Base-by-base conservation (phyloP, 2,113 vertebrate genomes). In the Gallinago jamesoni region DNA sequence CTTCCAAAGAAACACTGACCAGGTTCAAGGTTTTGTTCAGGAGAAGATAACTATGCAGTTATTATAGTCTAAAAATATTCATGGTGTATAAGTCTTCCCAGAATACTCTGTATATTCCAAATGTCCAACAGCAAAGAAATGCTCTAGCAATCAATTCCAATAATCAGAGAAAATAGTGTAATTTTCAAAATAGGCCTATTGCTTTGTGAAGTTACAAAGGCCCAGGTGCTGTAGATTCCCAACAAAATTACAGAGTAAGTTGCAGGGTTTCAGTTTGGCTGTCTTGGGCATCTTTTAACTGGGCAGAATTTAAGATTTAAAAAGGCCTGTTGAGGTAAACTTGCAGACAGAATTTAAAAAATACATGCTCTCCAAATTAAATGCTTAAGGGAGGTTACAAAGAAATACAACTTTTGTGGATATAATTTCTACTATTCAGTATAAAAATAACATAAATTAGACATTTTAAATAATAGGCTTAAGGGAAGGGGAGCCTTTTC, bases 401-500 rank as follows among this genome's bases (percentile, higher is more conserved):
- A 94, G 67, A 87, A 92, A 84, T 43, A 72, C 47, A 89, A 77
- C 10, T 92, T 93, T 52, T 84, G 62, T 82, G 68, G 37, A 63
- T 57, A 82, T 83, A 96, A 96, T 96, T 94, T 91, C 79, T 93
- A 87, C 74, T 59, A 73, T 63, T 14, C 41, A 52, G 25, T 73
- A 96, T 82, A 92, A 96, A 91, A 89, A 90, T 59, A 84, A 60
- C 43, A 94, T 60, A 75, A 94, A 91, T 85, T 80, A 86, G 37
- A 95, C 69, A 94, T 90, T 97, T 96, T 64, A 81, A 96, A 92
- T 64, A 96, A 87, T 2, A 81, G 85, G 87, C 63, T 89, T 82
- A 82, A 79, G 52, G 35, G 82, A 73, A 81, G 6, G 1, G 62
- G n/a, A 81, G 77, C 62, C 70, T 91, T 96, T 94, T 87, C 85